Base-by-base conservation (phyloP, 2,888 invertebrate species). In the Rotaria socialis region DNA sequence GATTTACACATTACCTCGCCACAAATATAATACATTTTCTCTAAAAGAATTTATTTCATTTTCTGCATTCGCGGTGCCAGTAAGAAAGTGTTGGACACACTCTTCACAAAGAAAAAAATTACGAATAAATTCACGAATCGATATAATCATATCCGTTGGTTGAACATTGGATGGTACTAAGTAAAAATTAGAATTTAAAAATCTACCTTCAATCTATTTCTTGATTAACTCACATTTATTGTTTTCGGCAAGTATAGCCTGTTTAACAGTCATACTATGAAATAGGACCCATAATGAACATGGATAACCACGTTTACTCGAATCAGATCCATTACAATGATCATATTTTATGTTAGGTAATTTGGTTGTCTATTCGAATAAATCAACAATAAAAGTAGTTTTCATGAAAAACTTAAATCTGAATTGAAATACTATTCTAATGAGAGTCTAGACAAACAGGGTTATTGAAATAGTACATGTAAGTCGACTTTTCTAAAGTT, bases 61-160 rank as follows among this genome's bases (percentile, higher is more conserved):
- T 88, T 95, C 93, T 41, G 94, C 93, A 87, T 93, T 93, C 2
- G 92, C 91, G 55, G 96, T 94, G 95, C 96, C 96, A 87, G 93
- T 93, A 90, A 94, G 93, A 90, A 99, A 99, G 92, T 99, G 96
- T 89, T 94, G 91, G 2, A 95, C 93, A 90, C 99, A 99, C 87
- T 96, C 95, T 6, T 94, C 93, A 90, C 99, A 99, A 7, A 96
- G 96, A 91, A 99, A 97, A 92, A 96, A 98, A 90, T 95, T 91
- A 89, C 94, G 94, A 43, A 98, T 93, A 90, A 96, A 98, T 0
- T 94, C 95, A 89, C 94, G 93, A 93, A 98, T 95, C 16, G 67
- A 19, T 35, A 41, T 14, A 7, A 67, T 14, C 19, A 67, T 16
- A 67, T 67, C 67, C 7, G 35, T 16, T 41, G 67, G 67, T 67